Conservation (phyloP, 2,888 invertebrate genomes). For the Spodoptera exigua region DNA sequence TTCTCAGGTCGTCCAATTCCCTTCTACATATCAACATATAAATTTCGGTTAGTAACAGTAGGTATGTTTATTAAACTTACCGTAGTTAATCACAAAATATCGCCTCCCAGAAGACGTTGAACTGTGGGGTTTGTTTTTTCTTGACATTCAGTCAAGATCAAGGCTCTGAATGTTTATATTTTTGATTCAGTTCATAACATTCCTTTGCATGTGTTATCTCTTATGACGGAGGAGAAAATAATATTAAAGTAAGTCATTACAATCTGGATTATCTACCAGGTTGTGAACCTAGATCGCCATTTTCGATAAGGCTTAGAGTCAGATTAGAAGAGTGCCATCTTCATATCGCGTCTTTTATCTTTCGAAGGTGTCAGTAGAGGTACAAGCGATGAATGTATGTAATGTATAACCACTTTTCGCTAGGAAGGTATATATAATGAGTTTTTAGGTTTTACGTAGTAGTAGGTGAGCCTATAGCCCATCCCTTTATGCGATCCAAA, state of each 20-base stretch:
- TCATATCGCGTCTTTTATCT: too few species aligned
- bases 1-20: not conserved
- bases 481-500: too few species aligned
- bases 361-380: too few species aligned
- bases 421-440: too few species aligned
- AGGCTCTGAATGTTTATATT: slow-evolving; percentile 46
- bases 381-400: too few species aligned
- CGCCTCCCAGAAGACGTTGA: slow-evolving; percentile 34
- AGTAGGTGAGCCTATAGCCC: too few species aligned
- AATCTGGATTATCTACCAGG: too few species aligned
- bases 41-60: not conserved
- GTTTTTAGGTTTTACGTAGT: too few species aligned
- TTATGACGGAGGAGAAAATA: slow-evolving; percentile 28
- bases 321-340: too few species aligned
- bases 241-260: not conserved
- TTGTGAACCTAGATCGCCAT: too few species aligned
- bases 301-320: too few species aligned
- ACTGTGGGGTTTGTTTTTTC: slow-evolving; percentile 31
- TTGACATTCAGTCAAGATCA: slow-evolving; percentile 47
- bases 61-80: slow-evolving; percentile 15
- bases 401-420: too few species aligned
- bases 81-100: slow-evolving; percentile 13
- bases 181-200: slow-evolving; percentile 18
- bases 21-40: not conserved
- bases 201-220: slow-evolving; percentile 26